Evolutionary conservation across 2,797 vertebrate species (phyloP), one percentile per base, ranked within the genome.

Genomic region (Girardinus metallicus): DNA sequence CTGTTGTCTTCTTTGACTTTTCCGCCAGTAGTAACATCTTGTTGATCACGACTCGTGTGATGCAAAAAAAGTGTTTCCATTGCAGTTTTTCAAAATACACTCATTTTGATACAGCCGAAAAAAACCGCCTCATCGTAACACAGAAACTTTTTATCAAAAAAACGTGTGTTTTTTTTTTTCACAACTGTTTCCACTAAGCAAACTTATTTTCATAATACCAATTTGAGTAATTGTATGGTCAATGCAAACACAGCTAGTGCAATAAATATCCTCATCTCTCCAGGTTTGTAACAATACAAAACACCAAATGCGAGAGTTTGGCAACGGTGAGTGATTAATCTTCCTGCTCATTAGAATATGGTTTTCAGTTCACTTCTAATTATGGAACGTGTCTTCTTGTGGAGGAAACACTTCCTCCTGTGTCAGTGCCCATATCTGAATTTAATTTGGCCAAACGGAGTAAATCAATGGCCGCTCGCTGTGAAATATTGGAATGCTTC

Each of bases 401-500:
- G 43, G 80, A 64, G 77, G 83, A 74, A 68, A 80, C 49, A 81
- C 85, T 87, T 89, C 78, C 82, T 72, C 15, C 84, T 76, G 53
- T 73, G 83, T 79, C 77, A 57, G 77, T 70, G 78, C 78, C 79
- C 57, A 73, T 64, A 85, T 41, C 80, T 90, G 86, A 87, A 84
- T 87, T 73, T 80, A 80, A 86, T 84, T 80, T 36, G 62, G 66
- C 43, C 81, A 85, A 89, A 79, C 47, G 13, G 53, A 66, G 39
- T 74, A 57, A 88, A 89, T 90, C 86, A 76, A 86, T 86, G 74
- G 11, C 70, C 44, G 80, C 80, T 85, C 81, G 78, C 78, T 81
- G 83, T 80, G 78, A 78, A 39, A 49, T 80, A 85, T 79, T 53
- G 79, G 34, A 85, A 84, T 77, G 49, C 62, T 76, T 79, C 66